Evolutionary conservation across 1,140 invertebrate species (phyloP).

Genomic region (Halesus radiatus): DNA sequence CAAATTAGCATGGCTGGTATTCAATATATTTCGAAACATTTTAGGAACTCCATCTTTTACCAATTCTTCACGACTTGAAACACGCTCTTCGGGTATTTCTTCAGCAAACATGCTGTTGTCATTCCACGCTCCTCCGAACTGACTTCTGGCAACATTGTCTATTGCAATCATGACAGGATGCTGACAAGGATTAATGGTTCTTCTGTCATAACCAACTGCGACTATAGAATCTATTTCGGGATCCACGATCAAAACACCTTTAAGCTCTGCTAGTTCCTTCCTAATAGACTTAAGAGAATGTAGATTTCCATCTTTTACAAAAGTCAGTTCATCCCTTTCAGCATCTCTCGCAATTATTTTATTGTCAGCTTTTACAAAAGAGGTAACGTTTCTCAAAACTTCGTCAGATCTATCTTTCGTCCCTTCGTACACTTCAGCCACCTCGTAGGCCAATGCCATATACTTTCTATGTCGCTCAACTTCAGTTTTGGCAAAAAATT

Average conservation of each 20-base stretch:
- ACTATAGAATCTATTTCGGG: slow-evolving; percentile 74
- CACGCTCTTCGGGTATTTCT: neutral
- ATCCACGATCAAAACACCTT: slow-evolving; percentile 79
- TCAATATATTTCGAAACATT: slow-evolving; percentile 52
- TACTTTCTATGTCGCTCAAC: slow-evolving; percentile 72
- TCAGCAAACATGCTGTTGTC: slow-evolving; percentile 34
- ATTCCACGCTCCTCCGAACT: slow-evolving; percentile 85
- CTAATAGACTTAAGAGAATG: neutral
- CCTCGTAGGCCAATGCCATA: slow-evolving; percentile 75
- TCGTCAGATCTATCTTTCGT: slow-evolving; percentile 5
- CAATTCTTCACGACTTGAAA: neutral
- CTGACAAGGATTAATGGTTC: slow-evolving; percentile 79
- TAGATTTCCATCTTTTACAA: neutral
- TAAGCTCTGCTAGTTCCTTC: slow-evolving; percentile 59
- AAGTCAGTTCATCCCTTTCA: neutral
- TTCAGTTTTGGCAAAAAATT: slow-evolving; percentile 75
- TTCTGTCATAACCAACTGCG: slow-evolving; percentile 76
- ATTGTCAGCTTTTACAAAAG: no score
- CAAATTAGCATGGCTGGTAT: slow-evolving; percentile 55
- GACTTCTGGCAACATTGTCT: slow-evolving; percentile 85
- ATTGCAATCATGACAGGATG: slow-evolving; percentile 90
- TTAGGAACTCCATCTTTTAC: slow-evolving; percentile 56
- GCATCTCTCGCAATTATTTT: neutral
- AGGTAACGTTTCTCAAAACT: neutral
- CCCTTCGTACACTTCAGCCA: slow-evolving; percentile 58